These are phyloP conservation scores for Hoplias malabaricus DNA, from an alignment of 2,113 vertebrate genomes.

Conservation along the genomic window DNA sequence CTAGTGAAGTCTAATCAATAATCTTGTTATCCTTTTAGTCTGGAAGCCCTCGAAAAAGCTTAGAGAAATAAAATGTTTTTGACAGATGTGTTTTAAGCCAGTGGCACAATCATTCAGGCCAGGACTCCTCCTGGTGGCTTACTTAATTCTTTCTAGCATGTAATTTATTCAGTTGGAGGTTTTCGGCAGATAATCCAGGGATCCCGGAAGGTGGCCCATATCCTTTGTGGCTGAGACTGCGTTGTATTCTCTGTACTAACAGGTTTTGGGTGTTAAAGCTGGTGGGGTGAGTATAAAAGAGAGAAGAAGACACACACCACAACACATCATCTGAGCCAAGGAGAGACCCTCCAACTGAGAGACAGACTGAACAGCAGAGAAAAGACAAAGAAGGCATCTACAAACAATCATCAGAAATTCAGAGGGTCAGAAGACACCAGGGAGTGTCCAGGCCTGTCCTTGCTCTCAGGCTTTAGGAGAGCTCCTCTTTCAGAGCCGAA, in stretches of 20 bases:
- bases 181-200: background rate
- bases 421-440: background rate
- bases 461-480: background rate
- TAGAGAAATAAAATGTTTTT: background rate
- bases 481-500: background rate
- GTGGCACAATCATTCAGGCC: background rate
- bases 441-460: background rate
- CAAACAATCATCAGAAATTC: background rate
- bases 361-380: background rate
- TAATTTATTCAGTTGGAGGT: background rate
- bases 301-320: background rate
- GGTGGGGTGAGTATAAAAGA: background rate
- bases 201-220: background rate
- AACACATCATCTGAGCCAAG: background rate
- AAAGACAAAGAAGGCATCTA: background rate
- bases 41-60: background rate
- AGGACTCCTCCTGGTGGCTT: background rate
- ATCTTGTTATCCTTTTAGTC: background rate
- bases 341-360: background rate
- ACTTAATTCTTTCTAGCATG: background rate
- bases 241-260: background rate
- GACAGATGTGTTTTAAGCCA: background rate
- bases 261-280: background rate
- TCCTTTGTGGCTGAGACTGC: background rate
- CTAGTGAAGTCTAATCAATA: background rate